Conservation (phyloP, 2,797 vertebrate species). For the Cossypha polioptera region DNA sequence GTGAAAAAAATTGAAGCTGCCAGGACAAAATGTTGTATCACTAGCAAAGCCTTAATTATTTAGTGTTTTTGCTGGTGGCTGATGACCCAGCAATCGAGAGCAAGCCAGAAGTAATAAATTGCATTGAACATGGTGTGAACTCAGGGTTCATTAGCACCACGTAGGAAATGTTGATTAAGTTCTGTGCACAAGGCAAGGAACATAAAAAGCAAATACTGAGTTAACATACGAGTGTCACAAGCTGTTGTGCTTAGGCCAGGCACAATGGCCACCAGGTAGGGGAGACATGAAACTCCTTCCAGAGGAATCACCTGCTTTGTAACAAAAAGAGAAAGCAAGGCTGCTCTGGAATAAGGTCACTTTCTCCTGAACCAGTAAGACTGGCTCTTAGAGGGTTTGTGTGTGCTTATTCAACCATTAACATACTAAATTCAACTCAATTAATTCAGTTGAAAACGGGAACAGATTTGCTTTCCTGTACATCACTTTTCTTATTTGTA, state of each 20-base stretch:
- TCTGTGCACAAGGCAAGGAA: neutral
- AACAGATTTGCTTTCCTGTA: neutral
- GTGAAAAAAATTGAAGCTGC: neutral
- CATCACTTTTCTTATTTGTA: neutral
- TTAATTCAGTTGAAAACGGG: neutral
- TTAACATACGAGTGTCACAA: neutral
- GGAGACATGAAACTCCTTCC: neutral
- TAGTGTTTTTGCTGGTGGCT: neutral
- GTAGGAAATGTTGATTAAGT: neutral
- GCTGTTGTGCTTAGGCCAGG: neutral
- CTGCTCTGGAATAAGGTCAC: neutral
- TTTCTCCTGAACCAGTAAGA: neutral
- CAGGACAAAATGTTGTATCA: neutral
- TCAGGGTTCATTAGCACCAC: neutral
- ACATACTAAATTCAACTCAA: neutral
- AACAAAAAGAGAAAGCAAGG: neutral
- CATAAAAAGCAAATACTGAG: neutral
- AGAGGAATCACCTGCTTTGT: neutral
- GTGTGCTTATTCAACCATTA: neutral
- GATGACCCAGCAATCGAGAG: neutral
- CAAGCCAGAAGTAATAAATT: neutral
- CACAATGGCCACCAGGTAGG: neutral
- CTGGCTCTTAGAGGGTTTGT: neutral
- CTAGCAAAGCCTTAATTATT: neutral
- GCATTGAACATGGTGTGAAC: neutral